A percentile compares a stretch with the other conserved stretches of the same genome.
Conservation (phyloP, 64 coral and sea anemone genomes). For the Trachythela sp. region DNA sequence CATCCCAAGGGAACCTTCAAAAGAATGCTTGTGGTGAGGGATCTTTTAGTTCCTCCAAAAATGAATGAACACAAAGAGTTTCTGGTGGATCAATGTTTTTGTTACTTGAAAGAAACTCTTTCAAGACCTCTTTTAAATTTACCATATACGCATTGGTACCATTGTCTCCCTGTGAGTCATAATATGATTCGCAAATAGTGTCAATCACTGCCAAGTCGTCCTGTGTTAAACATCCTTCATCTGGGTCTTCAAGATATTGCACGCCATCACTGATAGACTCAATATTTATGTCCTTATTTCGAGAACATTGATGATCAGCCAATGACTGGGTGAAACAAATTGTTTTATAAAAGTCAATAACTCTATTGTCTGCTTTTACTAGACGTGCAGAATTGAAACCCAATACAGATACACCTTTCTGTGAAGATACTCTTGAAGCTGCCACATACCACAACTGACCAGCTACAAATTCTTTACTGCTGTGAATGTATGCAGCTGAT, state of each 20-base stretch:
- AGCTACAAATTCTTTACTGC: slow-evolving; percentile 43
- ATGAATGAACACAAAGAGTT: background rate
- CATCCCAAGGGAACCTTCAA: background rate
- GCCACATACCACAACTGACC: slow-evolving; percentile 52
- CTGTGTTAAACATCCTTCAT: background rate
- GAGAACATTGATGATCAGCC: background rate
- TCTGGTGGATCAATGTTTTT: background rate
- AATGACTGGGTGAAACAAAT: background rate
- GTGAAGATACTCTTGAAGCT: slow-evolving; percentile 38
- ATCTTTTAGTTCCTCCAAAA: background rate
- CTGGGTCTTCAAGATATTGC: background rate
- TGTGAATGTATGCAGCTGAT: background rate
- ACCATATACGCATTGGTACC: background rate
- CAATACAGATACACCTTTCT: slow-evolving; percentile 26
- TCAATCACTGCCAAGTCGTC: background rate
- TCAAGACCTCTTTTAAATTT: background rate
- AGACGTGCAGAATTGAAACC: slow-evolving; percentile 38
- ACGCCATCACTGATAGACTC: background rate
- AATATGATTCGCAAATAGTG: background rate
- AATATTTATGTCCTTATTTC: background rate
- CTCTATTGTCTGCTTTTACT: background rate
- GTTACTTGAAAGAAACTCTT: background rate
- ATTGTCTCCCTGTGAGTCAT: background rate
- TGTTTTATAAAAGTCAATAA: background rate
- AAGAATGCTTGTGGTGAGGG: background rate